phyloP scores from a whole-genome alignment of 2,113 vertebrate genomes.

The Microcebus ravelobensis region DNA sequence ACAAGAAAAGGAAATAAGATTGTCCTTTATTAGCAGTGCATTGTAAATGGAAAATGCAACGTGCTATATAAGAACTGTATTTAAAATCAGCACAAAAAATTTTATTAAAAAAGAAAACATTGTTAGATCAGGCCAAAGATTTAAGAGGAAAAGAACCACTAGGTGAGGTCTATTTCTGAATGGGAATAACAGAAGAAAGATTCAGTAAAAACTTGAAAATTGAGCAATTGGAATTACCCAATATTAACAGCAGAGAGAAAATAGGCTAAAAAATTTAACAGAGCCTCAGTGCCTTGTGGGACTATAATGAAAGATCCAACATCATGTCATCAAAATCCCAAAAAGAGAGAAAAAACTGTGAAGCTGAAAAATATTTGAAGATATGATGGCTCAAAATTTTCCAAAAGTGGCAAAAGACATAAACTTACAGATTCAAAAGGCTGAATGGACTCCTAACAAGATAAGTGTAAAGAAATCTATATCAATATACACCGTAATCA shows the following conservation, averaged over 20 bases:
- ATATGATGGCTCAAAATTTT: neutral
- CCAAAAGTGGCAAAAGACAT: neutral
- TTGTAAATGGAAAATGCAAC: conserved; percentile 84
- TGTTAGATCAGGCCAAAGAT: neutral
- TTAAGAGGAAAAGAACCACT: neutral
- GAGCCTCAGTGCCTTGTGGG: neutral
- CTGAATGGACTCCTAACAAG: neutral
- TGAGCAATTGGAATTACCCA: neutral
- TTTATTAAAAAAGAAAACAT: neutral
- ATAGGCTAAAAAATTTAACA: neutral
- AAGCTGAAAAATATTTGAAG: neutral
- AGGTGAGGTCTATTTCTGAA: neutral
- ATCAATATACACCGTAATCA: neutral
- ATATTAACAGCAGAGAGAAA: neutral
- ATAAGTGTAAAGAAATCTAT: neutral
- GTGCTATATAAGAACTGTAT: conserved; percentile 39
- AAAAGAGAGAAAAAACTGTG: neutral
- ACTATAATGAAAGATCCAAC: neutral
- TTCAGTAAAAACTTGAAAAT: neutral
- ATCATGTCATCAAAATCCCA: neutral
- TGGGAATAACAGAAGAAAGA: neutral
- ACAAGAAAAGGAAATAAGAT: neutral
- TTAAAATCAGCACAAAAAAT: neutral
- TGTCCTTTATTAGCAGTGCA: conserved; percentile 89
- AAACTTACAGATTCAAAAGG: neutral